These are phyloP conservation scores for Mactromeris polynyma DNA, from an alignment of 2,888 invertebrate species.

Conservation along the genomic window DNA sequence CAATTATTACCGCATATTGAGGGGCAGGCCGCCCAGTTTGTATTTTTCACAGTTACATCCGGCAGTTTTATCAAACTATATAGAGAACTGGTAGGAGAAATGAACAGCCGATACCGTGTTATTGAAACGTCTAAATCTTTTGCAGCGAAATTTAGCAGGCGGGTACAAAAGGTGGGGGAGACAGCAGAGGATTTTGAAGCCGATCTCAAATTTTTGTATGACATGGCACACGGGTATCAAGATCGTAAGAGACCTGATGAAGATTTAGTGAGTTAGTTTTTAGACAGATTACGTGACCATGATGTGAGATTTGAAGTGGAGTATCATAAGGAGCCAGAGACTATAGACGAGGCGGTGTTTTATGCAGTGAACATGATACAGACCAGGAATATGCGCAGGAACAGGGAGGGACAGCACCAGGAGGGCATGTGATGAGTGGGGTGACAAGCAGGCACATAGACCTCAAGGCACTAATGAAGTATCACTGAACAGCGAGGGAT, in stretches of 20 bases:
- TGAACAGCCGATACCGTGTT: slow-evolving; percentile 35
- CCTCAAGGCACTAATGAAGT: no score
- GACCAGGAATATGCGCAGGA: neutral
- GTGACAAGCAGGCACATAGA: no score
- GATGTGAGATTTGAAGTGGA: neutral
- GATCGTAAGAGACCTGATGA: slow-evolving; percentile 47
- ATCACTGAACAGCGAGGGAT: no score
- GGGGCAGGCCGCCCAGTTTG: slow-evolving; percentile 19
- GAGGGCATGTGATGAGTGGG: no score
- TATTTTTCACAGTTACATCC: neutral
- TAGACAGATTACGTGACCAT: slow-evolving; percentile 37
- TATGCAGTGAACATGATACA: neutral
- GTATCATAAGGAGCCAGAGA: neutral
- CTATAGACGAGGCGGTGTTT: neutral
- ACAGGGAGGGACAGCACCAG: neutral
- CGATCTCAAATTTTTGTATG: slow-evolving; percentile 57
- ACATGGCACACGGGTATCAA: slow-evolving; percentile 49
- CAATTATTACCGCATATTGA: neutral
- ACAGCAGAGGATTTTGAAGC: slow-evolving; percentile 57
- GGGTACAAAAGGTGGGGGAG: slow-evolving; percentile 44
- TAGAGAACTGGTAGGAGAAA: neutral
- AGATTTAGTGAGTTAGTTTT: slow-evolving; percentile 56
- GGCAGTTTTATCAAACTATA: neutral
- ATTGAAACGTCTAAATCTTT: slow-evolving; percentile 43
- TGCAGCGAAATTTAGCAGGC: slow-evolving; percentile 43